Evolutionary conservation across 2,113 vertebrate genomes (phyloP).

Genomic region (Oreochromis spilurus): DNA sequence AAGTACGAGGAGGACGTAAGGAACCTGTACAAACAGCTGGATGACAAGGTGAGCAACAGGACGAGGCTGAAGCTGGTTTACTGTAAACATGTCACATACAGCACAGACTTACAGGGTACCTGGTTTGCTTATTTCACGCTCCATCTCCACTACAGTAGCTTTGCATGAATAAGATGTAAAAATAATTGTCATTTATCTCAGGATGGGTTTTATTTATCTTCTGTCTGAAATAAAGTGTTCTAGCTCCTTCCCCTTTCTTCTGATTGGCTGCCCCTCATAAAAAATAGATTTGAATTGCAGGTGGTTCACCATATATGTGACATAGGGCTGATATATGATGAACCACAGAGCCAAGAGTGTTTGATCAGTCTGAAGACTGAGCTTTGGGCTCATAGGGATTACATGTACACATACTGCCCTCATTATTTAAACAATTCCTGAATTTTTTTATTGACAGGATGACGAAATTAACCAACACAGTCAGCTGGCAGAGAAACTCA

Average conservation of each 20-base stretch:
- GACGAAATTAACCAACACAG: conserved; percentile 62
- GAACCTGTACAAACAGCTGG: conserved; percentile 87
- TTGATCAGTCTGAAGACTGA: neutral
- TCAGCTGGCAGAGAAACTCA: conserved; percentile 56
- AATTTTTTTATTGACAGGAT: conserved; percentile 23
- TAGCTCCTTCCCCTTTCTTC: neutral
- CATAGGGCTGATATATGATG: neutral
- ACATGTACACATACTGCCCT: neutral
- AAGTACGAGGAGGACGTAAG: conserved; percentile 84
- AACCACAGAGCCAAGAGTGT: neutral
- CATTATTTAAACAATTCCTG: neutral
- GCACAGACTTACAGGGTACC: no score
- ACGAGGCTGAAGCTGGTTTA: neutral
- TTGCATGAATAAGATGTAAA: neutral
- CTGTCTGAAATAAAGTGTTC: neutral
- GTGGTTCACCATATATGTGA: neutral
- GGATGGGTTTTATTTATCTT: neutral
- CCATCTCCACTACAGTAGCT: neutral
- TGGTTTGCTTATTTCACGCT: no score
- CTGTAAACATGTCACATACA: neutral
- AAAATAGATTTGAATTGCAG: neutral
- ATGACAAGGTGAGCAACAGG: conserved; percentile 81
- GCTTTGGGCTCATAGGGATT: neutral
- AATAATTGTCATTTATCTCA: neutral
- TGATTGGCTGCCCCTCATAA: neutral